Percentiles rank a stretch among this genome's conserved stretches.
Conservation (phyloP, 2,797 vertebrate species). For the Periophthalmus magnuspinnatus region DNA sequence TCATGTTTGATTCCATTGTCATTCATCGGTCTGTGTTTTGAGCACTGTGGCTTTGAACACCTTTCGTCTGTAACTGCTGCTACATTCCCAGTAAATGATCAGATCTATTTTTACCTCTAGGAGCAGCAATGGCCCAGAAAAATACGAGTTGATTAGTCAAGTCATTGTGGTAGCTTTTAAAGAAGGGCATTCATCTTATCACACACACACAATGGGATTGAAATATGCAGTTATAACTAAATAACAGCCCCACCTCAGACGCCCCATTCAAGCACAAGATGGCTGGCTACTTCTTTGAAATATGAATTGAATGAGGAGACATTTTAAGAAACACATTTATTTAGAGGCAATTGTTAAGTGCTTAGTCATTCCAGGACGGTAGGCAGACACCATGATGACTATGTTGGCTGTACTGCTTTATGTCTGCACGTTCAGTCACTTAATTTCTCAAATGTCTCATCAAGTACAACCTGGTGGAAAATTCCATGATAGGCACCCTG, state of each 20-base stretch:
- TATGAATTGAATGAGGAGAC: constrained; percentile 26
- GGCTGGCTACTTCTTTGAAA: constrained; percentile 21
- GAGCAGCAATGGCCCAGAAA: constrained; percentile 63
- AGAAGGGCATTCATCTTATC: constrained; percentile 47
- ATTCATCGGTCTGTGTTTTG: constrained; percentile 50
- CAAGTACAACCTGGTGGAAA: constrained; percentile 35
- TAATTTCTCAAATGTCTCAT: constrained; percentile 23
- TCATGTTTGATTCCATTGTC: constrained; percentile 47
- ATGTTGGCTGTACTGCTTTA: neutral
- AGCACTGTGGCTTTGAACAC: constrained; percentile 58
- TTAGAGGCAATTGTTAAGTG: constrained; percentile 43
- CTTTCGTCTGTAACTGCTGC: constrained; percentile 62
- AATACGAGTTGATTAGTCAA: constrained; percentile 58
- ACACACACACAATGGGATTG: constrained; percentile 34
- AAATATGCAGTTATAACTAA: constrained; percentile 51
- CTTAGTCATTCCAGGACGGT: constrained; percentile 38
- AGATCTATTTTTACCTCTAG: constrained; percentile 66
- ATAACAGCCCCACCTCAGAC: constrained; percentile 33
- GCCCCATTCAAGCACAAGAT: constrained; percentile 32
- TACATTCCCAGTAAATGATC: constrained; percentile 54
- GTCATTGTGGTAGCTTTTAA: constrained; percentile 53
- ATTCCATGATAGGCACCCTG: constrained; percentile 17
- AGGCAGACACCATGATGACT: constrained; percentile 9
- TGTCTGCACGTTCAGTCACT: constrained; percentile 2
- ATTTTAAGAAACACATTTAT: constrained; percentile 62